Evolutionary conservation across 1,140 invertebrate genomes (phyloP).

Genomic region (Bactericera cockerelli): DNA sequence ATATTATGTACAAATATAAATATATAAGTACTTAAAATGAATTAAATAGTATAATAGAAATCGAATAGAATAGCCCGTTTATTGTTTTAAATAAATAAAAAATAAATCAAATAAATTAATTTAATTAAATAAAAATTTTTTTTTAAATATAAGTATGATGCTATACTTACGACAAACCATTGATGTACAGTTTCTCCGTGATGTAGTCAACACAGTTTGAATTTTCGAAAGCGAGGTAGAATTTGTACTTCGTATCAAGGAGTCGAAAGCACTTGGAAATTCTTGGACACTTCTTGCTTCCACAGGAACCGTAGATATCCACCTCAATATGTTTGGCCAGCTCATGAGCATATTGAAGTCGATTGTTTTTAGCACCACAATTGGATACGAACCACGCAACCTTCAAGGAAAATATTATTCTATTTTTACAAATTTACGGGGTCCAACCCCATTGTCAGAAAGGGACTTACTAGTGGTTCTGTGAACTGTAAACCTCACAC

Average conservation of each 20-base stretch:
- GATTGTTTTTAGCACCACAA: conserved; percentile 73
- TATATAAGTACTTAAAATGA: no score
- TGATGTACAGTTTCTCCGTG: conserved; percentile 93
- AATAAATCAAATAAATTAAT: no score
- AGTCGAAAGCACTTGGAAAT: conserved; percentile 73
- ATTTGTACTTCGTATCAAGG: conserved; percentile 90
- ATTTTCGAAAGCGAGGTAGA: conserved; percentile 95
- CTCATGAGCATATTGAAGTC: conserved; percentile 74
- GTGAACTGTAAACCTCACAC: background rate
- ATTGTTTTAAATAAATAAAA: no score
- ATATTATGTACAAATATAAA: background rate
- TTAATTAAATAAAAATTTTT: no score
- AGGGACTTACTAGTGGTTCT: no score
- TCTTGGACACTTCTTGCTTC: conserved; percentile 65
- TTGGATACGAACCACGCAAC: conserved; percentile 97
- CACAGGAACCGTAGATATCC: conserved; percentile 87
- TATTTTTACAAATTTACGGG: no score
- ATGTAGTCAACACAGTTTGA: conserved; percentile 93
- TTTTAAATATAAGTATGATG: no score
- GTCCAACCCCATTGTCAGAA: no score
- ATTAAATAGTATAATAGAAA: no score
- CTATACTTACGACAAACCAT: conserved; percentile 64
- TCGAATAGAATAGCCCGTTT: no score
- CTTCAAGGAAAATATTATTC: conserved; percentile 29
- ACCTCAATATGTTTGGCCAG: conserved; percentile 74